Base-by-base conservation (phyloP, 1,140 invertebrate species). In the Proctacanthus coquilletti region DNA sequence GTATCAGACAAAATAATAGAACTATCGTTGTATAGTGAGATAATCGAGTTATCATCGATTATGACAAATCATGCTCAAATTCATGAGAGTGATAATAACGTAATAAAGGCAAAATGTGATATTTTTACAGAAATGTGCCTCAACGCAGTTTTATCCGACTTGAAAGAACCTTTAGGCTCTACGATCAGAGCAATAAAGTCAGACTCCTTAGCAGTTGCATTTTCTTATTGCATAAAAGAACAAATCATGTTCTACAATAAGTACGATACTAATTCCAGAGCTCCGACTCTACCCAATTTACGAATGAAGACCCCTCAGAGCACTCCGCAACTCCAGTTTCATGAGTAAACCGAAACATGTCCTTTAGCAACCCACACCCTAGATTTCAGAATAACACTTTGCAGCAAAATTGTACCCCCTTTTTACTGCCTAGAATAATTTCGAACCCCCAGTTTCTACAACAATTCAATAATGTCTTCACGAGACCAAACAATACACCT, bases 11-110 rank as follows among this genome's bases (percentile, higher is more conserved):
- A 20, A 10, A 11, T 4, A 34, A 34, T 19, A 23, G 29, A 38
- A 23, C 36, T n/a, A 29, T 42, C 30, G 21, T 42, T 42, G 18
- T 42, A 38, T 18, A 18, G 21, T 13, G 32, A 42, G 35, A 34
- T 42, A 19, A 38, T 42, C 15, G 36, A 37, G 33, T 21, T 42
- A 2, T 34, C 33, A 37, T 38, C 41, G n/a, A 27, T 32, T 2
- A 9, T 42, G 8, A 17, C 6, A 14, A 38, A 42, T 23, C 33
- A 38, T 19, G 3, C 35, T 6, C 21, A 31, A 4, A 25, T 38
- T 13, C 41, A 38, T 21, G 36, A 42, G 13, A 20, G 2, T 3
- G 25, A 38, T 18, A 2, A 11, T 3, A 18, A 34, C n/a, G 37
- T 19, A 13, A 25, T 33, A 3, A 21, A 21, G 8, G 19, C 41